Conservation (phyloP, 2,113 vertebrate species). For the Pelobates fuscus region DNA sequence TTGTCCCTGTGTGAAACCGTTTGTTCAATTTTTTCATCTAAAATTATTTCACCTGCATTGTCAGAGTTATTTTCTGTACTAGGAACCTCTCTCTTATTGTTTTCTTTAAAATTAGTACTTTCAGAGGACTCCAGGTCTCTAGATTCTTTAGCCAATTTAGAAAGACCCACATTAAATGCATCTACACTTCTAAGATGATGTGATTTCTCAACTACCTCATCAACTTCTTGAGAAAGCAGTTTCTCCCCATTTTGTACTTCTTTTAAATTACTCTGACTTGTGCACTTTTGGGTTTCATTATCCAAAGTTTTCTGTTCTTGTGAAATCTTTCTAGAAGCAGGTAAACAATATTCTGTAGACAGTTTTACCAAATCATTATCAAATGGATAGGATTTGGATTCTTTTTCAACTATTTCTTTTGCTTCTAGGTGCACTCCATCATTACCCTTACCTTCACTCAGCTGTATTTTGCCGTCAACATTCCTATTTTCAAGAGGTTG, state of each 20-base stretch:
- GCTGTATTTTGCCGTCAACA: not conserved
- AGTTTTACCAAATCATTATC: too few relatives aligned
- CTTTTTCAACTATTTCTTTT: too few relatives aligned
- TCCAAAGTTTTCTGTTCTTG: too few relatives aligned
- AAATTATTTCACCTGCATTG: not conserved
- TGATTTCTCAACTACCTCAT: not conserved
- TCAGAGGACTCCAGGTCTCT: not conserved
- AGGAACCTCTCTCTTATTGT: not conserved
- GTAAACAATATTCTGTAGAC: too few relatives aligned
- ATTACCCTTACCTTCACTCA: not conserved
- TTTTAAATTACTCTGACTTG: too few relatives aligned
- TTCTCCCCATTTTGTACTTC: not conserved
- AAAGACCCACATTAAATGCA: not conserved
- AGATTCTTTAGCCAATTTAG: not conserved
- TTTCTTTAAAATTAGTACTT: not conserved
- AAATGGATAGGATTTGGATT: too few relatives aligned
- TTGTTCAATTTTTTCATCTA: conserved; percentile 8
- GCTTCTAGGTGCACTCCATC: too few relatives aligned
- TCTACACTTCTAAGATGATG: not conserved
- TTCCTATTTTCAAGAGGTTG: too few relatives aligned
- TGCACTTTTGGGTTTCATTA: not conserved
- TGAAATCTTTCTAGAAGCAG: too few relatives aligned
- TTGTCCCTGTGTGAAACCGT: not conserved
- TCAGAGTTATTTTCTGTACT: not conserved
- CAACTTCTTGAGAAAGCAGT: not conserved